Base-by-base conservation (phyloP, 1,140 invertebrate genomes). In the Trichonephila inaurata region DNA sequence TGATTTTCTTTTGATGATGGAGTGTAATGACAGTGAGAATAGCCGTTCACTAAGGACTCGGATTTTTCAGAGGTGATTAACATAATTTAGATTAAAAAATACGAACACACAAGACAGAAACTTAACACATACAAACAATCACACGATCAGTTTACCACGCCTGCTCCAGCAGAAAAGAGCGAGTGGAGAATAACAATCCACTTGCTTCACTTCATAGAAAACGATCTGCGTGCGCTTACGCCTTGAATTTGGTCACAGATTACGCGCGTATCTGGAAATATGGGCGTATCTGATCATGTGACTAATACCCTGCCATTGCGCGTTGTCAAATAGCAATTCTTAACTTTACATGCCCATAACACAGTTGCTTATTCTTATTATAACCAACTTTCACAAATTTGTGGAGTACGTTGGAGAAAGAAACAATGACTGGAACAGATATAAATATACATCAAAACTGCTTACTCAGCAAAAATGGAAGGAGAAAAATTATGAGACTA, bases 271-370 rank as follows among this genome's bases (percentile, higher is more conserved):
- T 64, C 58, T 87, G 87, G 28, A 72, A 89, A 66, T 64, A 58
- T 51, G 87, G 87, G 87, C 87, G 87, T 89, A 69, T 72, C 40
- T 19, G 19, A 89, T 89, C 87, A 89, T 64, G 87, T 89, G 87
- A 89, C 82, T 85, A 66, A 24, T n/a, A n/a, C 8, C 24, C 64
- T 19, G 64, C 64, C 33, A 40, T 3, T 40, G 33, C 33, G 33
- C 33, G 33, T 19, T 24, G 28, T 72, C 16, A 28, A 72, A 33
- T 72, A 24, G 28, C 24, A 72, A 72, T 72, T 72, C 4, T 24
- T 12, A 72, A 28, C 69, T 24, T 72, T 24, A 1, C 24, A 33
- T 72, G n/a, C 28, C 28, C 24, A 10, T 6, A 24, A 66, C n/a
- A 24, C 14, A 72, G 28, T 72, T 24, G 28, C 12, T 28, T 24